These are phyloP conservation scores for Triops cancriformis DNA, from an alignment of 1,140 invertebrate species.

Conservation along the genomic window DNA sequence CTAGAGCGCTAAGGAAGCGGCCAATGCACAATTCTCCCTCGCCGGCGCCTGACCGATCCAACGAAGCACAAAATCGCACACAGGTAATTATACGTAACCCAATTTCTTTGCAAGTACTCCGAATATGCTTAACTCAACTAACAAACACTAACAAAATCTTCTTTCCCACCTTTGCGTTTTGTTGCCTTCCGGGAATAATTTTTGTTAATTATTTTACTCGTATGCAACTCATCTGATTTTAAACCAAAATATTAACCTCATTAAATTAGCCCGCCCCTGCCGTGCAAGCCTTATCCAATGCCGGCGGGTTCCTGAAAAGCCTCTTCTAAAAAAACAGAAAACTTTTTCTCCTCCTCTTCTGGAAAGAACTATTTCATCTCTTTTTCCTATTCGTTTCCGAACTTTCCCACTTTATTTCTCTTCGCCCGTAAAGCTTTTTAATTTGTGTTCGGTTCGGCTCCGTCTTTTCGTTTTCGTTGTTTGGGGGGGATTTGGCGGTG, in stretches of 20 bases:
- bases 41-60: conserved; percentile 2
- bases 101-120: neutral
- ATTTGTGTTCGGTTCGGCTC: neutral
- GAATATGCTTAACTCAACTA: neutral
- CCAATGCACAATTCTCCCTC: conserved; percentile 8
- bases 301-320: conserved; percentile 75
- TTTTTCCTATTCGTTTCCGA: conserved; percentile 13
- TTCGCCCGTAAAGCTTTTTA: conserved; percentile 15
- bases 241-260: neutral
- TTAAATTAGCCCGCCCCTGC: conserved; percentile 25
- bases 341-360: neutral
- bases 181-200: neutral
- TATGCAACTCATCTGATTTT: neutral
- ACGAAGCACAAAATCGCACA: conserved; percentile 23
- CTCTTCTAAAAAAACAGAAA: conserved; percentile 58
- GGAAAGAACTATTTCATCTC: neutral
- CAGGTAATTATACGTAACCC: neutral
- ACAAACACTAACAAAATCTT: neutral
- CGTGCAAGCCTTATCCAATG: conserved; percentile 29
- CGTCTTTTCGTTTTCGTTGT: conserved; percentile 15
- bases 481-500: neutral
- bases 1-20: neutral
- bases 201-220: neutral
- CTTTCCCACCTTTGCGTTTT: neutral
- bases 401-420: neutral